Evolutionary conservation across 2,113 vertebrate species (phyloP), one percentile per base, ranked within the genome.

Genomic region (Carassius auratus): DNA sequence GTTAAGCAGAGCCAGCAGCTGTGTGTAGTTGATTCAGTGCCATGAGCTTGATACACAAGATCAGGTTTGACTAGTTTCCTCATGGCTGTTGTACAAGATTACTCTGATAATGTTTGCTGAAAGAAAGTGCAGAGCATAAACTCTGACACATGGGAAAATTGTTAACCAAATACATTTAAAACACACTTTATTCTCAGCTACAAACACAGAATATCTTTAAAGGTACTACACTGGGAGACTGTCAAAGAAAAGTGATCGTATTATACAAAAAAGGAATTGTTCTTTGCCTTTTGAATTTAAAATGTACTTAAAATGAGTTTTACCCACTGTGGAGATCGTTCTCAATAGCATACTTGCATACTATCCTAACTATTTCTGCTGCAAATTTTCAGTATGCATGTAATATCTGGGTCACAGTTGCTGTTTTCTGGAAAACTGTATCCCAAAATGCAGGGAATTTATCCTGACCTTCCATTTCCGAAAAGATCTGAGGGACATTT

Each of bases 1-100:
- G 30, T 8, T 19, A 17, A 5, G 0, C 66, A 69, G 66, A 69
- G 66, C 33, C 19, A 17, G 19, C 19, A 61, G 33, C 17, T 79
- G 55, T 23, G 17, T 78, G 52, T 42, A 15, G 52, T 79, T 79
- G 76, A 6, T 79, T 62, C 33, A n/a, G 57, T 79, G 76, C 76
- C 76, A 79, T 13, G 8, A 61, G 33, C 17, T 57, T 79, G 36
- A 61, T 23, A 23, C 76, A 61, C 76, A 38, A 62, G 57, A 79
- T 79, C 57, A 3, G 50, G 55, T 62, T 61, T 79, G 77, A 79
- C 77, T 79, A 7, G 77, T 62, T 61, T 79, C 3, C 21, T 45
- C 13, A 26, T 17, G 36, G 12, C 38, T 79, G 57, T 23, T 38
- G 33, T 38, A 12, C 5, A 26, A 62, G 26, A 62, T 79, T 62